Base-by-base conservation (phyloP, 1,140 invertebrate genomes). In the Aphelenchoides fujianensis region DNA sequence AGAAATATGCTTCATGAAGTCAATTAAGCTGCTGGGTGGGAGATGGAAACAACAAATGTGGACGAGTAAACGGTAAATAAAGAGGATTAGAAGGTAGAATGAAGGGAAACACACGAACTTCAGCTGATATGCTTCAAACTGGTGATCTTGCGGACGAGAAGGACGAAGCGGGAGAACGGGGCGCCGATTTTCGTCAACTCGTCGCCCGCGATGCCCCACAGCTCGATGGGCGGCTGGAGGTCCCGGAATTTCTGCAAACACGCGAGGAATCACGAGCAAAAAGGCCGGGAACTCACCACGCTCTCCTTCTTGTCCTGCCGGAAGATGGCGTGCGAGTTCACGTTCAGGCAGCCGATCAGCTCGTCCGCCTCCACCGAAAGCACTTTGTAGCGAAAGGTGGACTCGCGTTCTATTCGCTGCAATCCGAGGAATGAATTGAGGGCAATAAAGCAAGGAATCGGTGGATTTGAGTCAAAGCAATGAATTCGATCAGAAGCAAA, bases 361-460 rank as follows among this genome's bases (percentile, higher is more conserved):
- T 82, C 78, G 23, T 84, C 80, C 19, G 72, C 57, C 32, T 82
- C 80, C 5, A 82, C 31, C 1, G 63, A 80, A 5, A 82, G 32
- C 12, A 79, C 68, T 69, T 82, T 80, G 70, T 82, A 82, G 32
- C 78, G 79, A 53, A 77, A 82, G 5, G 80, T 84, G 27, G 80
- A 70, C 54, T 84, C 82, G 2, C 77, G 66, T 70, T 84, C 80
- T 48, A 82, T 84, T 57, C 68, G 57, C 81, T 78, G 74, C 32
- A 67, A 63, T n/a, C n/a, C n/a, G n/a, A n/a, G n/a, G n/a, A 2
- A 3, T 2, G 19, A 71, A 54, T 32, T 32, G 27, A 53, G 52
- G 1, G 1, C 52, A 1, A 53, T 53, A 1, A 53, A 2, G 2
- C 27, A 2, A 23, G 2, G 19, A 23, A 2, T 2, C 27, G 2